A percentile compares a stretch with the other conserved stretches of the same genome.
Evolutionary conservation across 2,888 invertebrate species (phyloP).

Genomic region (Tenthredo distinguenda): DNA sequence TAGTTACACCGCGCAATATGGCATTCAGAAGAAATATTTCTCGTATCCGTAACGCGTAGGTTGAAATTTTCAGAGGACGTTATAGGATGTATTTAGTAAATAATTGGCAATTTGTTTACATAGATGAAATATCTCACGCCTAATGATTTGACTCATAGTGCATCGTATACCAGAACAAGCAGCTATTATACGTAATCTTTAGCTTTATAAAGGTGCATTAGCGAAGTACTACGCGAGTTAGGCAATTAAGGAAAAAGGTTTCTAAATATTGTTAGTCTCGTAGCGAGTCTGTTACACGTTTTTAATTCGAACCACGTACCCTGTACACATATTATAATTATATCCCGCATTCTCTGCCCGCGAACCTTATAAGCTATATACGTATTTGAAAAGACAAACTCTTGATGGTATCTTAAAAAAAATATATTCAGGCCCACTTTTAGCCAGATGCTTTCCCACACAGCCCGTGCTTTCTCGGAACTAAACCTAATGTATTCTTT

Average conservation of each 20-base stretch:
- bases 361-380: not conserved
- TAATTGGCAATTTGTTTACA: conserved; percentile 7
- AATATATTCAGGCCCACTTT: conserved; percentile 6
- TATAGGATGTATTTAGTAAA: not conserved
- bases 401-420: not conserved
- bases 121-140: not conserved
- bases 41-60: not conserved
- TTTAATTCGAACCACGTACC: conserved; percentile 17
- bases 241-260: conserved; percentile 42
- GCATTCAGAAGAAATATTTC: not conserved
- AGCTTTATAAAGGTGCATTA: conserved; percentile 7
- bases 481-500: not conserved
- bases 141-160: not conserved
- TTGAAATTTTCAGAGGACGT: not conserved
- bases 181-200: not conserved
- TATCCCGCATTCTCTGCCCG: conserved; percentile 13
- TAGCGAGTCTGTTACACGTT: not conserved
- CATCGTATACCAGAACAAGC: not conserved
- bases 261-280: conserved; percentile 38
- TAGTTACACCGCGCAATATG: not conserved
- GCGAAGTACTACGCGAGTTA: not conserved
- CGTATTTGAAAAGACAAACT: not conserved
- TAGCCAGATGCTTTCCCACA: not conserved
- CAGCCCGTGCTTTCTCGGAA: not conserved
- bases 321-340: conserved; percentile 16